Conservation (phyloP, 2,888 invertebrate genomes). For the Allophyes oxyacanthae region DNA sequence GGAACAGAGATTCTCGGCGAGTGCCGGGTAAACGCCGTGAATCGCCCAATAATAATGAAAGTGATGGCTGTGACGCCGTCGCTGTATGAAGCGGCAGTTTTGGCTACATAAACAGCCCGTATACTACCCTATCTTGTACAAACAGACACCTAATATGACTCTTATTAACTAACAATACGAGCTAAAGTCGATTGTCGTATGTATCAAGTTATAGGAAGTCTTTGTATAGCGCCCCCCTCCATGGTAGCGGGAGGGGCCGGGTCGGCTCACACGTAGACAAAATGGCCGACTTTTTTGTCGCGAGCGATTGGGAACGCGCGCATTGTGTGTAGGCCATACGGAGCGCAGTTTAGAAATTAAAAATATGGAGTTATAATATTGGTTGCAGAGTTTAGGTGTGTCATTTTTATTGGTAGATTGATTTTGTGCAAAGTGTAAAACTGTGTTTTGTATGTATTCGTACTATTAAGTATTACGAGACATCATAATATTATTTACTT, state of each 20-base stretch:
- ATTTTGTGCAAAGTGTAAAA: constrained; percentile 12
- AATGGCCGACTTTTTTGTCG: constrained; percentile 84
- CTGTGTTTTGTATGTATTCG: constrained; percentile 8
- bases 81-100: constrained; percentile 89
- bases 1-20: constrained; percentile 81
- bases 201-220: constrained; percentile 64
- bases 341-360: constrained; percentile 39
- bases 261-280: constrained; percentile 82
- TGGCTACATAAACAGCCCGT: constrained; percentile 89
- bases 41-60: constrained; percentile 90
- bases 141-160: constrained; percentile 47
- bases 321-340: constrained; percentile 46
- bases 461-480: neutral
- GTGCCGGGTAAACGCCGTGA: constrained; percentile 87
- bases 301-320: constrained; percentile 56
- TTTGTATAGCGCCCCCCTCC: constrained; percentile 76
- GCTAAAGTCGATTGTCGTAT: constrained; percentile 52
- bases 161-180: constrained; percentile 57
- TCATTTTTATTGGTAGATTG: constrained; percentile 15
- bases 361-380: constrained; percentile 50
- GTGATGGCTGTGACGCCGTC: constrained; percentile 87
- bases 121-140: constrained; percentile 72
- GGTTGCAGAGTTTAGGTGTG: constrained; percentile 14
- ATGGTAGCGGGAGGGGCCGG: constrained; percentile 76
- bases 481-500: too few species aligned